These are phyloP conservation scores for Agrilus mali DNA, from an alignment of 2,888 invertebrate species.

Conservation along the genomic window DNA sequence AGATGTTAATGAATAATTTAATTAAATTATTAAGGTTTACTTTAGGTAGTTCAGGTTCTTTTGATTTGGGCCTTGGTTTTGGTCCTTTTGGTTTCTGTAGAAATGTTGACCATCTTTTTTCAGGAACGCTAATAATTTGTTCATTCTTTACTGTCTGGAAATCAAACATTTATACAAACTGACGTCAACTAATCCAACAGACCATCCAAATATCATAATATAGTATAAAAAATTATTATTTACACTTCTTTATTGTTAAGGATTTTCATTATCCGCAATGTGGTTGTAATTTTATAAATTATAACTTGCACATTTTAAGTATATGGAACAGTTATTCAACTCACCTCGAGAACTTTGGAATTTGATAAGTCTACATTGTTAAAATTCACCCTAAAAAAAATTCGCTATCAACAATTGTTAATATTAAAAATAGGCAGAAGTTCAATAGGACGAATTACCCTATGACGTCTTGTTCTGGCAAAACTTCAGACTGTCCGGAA, in stretches of 20 bases:
- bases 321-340: not conserved
- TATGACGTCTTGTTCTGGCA: slow-evolving; percentile 51
- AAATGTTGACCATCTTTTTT: slow-evolving; percentile 61
- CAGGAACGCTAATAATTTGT: slow-evolving; percentile 30
- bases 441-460: slow-evolving; percentile 35
- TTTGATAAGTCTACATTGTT: slow-evolving; percentile 9
- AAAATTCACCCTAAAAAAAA: slow-evolving; percentile 7
- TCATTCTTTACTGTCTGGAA: slow-evolving; percentile 42
- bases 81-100: slow-evolving; percentile 61
- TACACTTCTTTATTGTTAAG: no score
- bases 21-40: slow-evolving; percentile 13
- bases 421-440: not conserved
- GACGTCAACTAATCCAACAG: slow-evolving; percentile 1
- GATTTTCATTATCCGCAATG: no score
- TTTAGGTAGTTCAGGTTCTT: slow-evolving; percentile 20
- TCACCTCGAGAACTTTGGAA: slow-evolving; percentile 7
- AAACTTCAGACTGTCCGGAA: slow-evolving; percentile 54
- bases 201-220: no score
- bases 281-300: no score
- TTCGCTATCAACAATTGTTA: not conserved
- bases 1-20: not conserved
- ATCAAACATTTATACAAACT: slow-evolving; percentile 2
- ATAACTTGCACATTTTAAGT: no score
- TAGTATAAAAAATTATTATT: no score
- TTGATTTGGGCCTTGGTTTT: slow-evolving; percentile 37